These are phyloP conservation scores for Arion vulgaris DNA, from an alignment of 1,140 invertebrate genomes.

Conservation along the genomic window DNA sequence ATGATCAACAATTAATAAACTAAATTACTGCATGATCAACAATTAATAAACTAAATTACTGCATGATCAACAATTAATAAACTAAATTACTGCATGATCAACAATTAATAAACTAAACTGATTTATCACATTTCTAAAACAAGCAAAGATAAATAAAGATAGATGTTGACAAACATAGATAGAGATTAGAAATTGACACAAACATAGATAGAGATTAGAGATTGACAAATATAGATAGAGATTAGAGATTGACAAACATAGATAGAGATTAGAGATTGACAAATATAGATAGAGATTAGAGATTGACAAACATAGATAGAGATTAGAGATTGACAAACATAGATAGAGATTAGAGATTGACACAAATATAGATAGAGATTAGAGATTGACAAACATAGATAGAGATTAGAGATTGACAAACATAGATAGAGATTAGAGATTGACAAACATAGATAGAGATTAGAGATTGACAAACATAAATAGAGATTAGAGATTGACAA, in stretches of 20 bases:
- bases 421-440: not conserved
- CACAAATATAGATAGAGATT: conserved; percentile 27
- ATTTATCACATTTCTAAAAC: too few species aligned
- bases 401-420: not conserved
- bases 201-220: not conserved
- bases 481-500: too few species aligned
- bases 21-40: too few species aligned
- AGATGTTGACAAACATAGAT: too few species aligned
- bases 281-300: not conserved
- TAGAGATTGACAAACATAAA: not conserved
- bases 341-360: conserved; percentile 12
- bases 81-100: too few species aligned
- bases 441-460: not conserved
- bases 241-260: not conserved
- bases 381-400: conserved; percentile 1
- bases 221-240: not conserved
- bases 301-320: not conserved
- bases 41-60: too few species aligned
- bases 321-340: not conserved
- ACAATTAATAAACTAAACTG: too few species aligned
- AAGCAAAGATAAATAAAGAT: too few species aligned
- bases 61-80: too few species aligned
- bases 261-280: too few species aligned
- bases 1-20: too few species aligned
- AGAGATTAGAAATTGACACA: not conserved